Percentiles rank a stretch among this genome's conserved stretches.
Conservation (phyloP, 2,113 vertebrate species). For the Ibidorhyncha struthersii region DNA sequence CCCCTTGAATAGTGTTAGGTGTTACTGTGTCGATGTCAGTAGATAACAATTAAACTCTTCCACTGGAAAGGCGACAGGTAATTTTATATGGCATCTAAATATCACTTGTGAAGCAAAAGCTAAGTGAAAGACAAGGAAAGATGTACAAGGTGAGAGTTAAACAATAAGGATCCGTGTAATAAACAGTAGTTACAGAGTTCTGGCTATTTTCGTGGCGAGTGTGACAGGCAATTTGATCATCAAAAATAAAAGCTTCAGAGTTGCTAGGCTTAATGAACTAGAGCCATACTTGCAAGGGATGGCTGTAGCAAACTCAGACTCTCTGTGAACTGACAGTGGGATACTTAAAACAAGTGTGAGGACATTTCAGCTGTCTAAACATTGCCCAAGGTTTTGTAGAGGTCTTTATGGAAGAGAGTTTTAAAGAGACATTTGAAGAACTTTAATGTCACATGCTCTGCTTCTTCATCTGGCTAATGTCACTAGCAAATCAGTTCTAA, state of each 20-base stretch:
- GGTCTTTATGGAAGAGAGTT: not conserved
- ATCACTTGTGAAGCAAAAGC: not conserved
- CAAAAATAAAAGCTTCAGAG: not conserved
- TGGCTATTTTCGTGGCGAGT: not conserved
- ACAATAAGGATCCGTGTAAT: not conserved
- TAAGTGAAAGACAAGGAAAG: not conserved
- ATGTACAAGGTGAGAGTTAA: not conserved
- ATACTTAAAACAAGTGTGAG: not conserved
- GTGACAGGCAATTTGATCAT: not conserved
- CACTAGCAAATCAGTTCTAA: not conserved
- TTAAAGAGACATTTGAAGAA: constrained; percentile 21
- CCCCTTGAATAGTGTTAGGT: not conserved
- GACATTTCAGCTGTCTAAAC: not conserved
- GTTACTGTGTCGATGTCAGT: too few relatives aligned
- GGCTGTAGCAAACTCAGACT: not conserved
- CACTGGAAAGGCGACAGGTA: not conserved
- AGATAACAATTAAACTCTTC: not conserved
- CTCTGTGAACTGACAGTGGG: not conserved
- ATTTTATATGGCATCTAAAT: not conserved
- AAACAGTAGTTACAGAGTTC: not conserved
- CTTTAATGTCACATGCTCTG: not conserved
- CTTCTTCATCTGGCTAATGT: constrained; percentile 4
- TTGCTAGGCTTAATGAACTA: not conserved
- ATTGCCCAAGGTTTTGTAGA: not conserved
- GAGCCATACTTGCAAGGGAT: not conserved